Percentiles rank a stretch among this genome's conserved stretches.
Conservation (phyloP, 2,797 vertebrate genomes). For the Zalophus californianus region DNA sequence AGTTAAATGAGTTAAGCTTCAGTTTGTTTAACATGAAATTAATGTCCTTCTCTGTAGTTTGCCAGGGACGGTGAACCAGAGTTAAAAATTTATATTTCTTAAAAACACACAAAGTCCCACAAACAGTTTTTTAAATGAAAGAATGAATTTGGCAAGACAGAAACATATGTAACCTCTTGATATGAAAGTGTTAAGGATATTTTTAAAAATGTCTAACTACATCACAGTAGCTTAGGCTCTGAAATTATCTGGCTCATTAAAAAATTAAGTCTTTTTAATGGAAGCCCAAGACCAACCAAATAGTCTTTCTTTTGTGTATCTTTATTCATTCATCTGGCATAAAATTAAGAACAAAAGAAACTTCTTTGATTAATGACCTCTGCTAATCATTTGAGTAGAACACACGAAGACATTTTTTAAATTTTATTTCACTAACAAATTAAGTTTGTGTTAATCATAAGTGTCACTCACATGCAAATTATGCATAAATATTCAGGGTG, state of each 20-base stretch:
- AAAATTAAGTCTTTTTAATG: constrained; percentile 78
- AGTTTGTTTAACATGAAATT: constrained; percentile 17
- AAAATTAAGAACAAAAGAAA: constrained; percentile 84
- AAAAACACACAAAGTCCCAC: neutral
- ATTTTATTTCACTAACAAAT: constrained; percentile 86
- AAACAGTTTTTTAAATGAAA: neutral
- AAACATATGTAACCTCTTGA: neutral
- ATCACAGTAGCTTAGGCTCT: neutral
- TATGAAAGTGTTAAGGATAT: neutral
- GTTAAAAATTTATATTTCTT: neutral
- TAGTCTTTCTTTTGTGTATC: constrained; percentile 71
- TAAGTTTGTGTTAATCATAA: constrained; percentile 87
- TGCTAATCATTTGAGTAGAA: constrained; percentile 85
- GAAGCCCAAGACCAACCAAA: constrained; percentile 71
- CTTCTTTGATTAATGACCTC: constrained; percentile 85
- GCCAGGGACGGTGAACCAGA: neutral
- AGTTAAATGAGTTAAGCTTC: neutral
- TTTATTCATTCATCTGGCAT: constrained; percentile 81
- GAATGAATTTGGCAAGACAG: neutral
- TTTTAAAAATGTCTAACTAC: neutral
- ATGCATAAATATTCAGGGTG: constrained; percentile 82
- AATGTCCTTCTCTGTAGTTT: neutral
- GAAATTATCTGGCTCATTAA: constrained; percentile 63
- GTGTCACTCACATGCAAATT: constrained; percentile 84
- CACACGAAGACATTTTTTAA: constrained; percentile 79